Conservation (phyloP, 2,797 vertebrate species). For the Orientallactaga sibirica region DNA sequence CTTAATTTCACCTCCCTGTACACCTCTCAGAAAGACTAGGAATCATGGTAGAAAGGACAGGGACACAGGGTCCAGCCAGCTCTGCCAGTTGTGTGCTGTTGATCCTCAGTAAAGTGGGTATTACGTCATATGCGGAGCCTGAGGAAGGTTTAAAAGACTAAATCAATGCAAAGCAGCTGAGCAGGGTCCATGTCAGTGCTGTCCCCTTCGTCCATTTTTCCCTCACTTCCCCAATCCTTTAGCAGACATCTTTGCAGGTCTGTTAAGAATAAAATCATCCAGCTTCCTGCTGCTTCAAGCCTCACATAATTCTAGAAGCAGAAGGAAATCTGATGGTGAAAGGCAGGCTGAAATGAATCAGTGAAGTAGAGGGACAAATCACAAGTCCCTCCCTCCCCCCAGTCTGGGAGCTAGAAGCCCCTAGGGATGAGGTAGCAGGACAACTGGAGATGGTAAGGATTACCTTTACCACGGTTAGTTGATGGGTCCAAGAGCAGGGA, state of each 20-base stretch:
- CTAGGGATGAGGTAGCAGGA: neutral
- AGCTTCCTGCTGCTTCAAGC: neutral
- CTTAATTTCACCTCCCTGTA: neutral
- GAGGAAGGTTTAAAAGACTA: neutral
- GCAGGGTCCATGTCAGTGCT: too few relatives aligned
- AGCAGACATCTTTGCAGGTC: neutral
- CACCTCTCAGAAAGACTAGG: neutral
- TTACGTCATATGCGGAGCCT: neutral
- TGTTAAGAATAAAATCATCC: neutral
- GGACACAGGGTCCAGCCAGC: neutral
- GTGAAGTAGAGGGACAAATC: neutral
- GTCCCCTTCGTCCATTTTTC: neutral
- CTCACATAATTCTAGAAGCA: neutral
- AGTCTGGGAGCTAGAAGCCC: neutral
- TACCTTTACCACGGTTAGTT: neutral
- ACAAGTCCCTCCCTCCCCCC: neutral
- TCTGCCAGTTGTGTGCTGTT: neutral
- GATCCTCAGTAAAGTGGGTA: neutral
- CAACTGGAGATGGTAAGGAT: neutral
- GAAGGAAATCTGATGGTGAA: neutral
- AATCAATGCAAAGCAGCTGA: rapidly evolving
- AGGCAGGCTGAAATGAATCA: neutral
- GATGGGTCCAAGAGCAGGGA: too few relatives aligned
- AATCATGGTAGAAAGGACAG: neutral
- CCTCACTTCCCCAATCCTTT: neutral